Evolutionary conservation across 2,888 invertebrate species (phyloP), one percentile per base, ranked within the genome.

Genomic region (Troides helena): DNA sequence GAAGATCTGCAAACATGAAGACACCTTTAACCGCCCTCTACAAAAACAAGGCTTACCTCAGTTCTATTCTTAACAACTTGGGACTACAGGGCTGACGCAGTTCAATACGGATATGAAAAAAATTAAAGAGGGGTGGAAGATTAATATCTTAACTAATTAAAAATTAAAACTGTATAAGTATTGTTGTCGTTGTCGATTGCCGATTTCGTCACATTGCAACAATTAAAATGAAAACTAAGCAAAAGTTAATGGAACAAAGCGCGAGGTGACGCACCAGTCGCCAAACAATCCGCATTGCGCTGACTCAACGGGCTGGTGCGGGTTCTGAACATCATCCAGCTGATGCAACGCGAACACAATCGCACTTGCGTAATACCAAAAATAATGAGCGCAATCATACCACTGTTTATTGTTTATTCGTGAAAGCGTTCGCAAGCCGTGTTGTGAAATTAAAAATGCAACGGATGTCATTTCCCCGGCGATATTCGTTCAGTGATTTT

Each of bases 311-410:
- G 7, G 6, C 7, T 23, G 59, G n/a, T 21, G 59, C 25, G 8
- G 21, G 18, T 30, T 53, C n/a, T 21, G 61, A 57, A 43, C 46
- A 65, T 69, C 61, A 7, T 43, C 56, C 63, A 63, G 59, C 53
- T 70, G 70, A 70, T 67, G 70, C 67, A 70, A 70, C 60, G 17
- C 23, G 39, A 63, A 70, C 63, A 70, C 70, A 70, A 67, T 70
- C 64, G 63, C 59, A 50, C 62, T 70, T 70, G 69, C 62, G 68
- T 62, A 70, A 70, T 53, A 66, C 46, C 58, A 66, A 69, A 39
- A 39, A 70, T 70, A 70, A 70, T 70, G 69, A 66, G 66, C 69
- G 62, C 69, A 70, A 23, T 59, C 56, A 17, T n/a, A 30, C 50
- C 46, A 21, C 53, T 66, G 66, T 70, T 70, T 61, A 66, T 70